Evolutionary conservation across 2,888 invertebrate genomes (phyloP).

Genomic region (Linnaemya vulpina): DNA sequence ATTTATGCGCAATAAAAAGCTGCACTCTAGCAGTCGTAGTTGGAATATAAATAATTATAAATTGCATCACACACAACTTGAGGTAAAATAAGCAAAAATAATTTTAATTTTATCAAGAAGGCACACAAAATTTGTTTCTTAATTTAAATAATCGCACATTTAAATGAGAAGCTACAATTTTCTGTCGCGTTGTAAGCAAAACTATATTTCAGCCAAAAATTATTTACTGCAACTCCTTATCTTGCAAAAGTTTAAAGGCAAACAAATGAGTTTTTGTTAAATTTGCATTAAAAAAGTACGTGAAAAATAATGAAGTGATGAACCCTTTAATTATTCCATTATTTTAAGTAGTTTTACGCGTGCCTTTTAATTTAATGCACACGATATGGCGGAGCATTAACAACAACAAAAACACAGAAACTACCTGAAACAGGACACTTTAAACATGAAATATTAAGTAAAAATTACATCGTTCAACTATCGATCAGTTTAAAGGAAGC

Average conservation of each 20-base stretch:
- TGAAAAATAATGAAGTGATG: not conserved
- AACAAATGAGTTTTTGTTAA: constrained; percentile 41
- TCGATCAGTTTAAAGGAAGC: constrained; percentile 47
- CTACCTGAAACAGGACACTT: constrained; percentile 38
- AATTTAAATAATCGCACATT: constrained; percentile 24
- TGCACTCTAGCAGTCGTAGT: constrained; percentile 5
- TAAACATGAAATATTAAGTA: constrained; percentile 49
- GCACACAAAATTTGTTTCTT: constrained; percentile 1
- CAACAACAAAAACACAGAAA: constrained; percentile 15
- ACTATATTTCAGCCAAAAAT: not conserved
- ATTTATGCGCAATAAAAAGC: not conserved
- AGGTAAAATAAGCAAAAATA: constrained; percentile 43
- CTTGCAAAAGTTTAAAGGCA: constrained; percentile 8
- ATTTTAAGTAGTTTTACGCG: constrained; percentile 67
- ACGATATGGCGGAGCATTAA: constrained; percentile 22
- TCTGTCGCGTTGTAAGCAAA: constrained; percentile 21
- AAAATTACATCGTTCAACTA: constrained; percentile 64
- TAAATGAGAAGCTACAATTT: constrained; percentile 45
- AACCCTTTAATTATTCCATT: constrained; percentile 66
- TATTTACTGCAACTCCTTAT: constrained; percentile 27
- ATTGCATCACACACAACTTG: constrained; percentile 23
- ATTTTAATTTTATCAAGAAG: constrained; percentile 1
- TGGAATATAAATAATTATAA: constrained; percentile 20
- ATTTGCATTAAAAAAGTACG: constrained; percentile 9
- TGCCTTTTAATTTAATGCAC: constrained; percentile 63